Evolutionary conservation across 2,113 vertebrate genomes (phyloP).

Genomic region (Sphyrna mokarran): DNA sequence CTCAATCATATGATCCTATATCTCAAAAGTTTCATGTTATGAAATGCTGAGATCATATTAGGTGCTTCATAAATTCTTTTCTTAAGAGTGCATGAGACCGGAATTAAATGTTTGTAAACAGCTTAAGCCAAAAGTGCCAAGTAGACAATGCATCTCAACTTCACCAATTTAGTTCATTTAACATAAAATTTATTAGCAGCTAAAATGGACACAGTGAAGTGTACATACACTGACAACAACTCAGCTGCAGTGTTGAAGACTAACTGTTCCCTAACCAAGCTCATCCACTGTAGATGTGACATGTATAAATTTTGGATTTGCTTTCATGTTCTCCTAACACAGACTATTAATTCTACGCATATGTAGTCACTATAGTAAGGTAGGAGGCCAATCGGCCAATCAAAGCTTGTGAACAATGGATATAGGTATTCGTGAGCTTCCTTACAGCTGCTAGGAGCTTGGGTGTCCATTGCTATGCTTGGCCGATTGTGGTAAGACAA

Average conservation of each 20-base stretch:
- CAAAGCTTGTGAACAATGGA: too few species aligned
- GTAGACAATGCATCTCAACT: not conserved
- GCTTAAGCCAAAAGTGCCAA: too few species aligned
- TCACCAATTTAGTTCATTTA: not conserved
- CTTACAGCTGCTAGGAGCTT: not conserved
- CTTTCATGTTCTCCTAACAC: not conserved
- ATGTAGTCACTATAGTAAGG: not conserved
- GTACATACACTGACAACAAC: not conserved
- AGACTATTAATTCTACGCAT: not conserved
- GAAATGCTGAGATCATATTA: not conserved
- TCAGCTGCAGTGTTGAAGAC: not conserved
- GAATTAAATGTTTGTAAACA: not conserved
- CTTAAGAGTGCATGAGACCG: not conserved
- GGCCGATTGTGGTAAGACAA: not conserved
- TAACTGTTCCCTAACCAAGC: not conserved
- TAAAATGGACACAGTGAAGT: not conserved
- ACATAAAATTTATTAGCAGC: not conserved
- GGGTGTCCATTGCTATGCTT: not conserved
- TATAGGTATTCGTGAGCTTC: not conserved
- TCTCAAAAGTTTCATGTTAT: not conserved
- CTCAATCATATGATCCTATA: not conserved
- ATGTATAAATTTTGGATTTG: not conserved
- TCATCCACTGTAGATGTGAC: too few species aligned
- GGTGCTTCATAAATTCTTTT: not conserved
- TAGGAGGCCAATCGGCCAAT: not conserved